Evolutionary conservation across 2,888 invertebrate species (phyloP).

Genomic region (Alviniconcha strummeri): DNA sequence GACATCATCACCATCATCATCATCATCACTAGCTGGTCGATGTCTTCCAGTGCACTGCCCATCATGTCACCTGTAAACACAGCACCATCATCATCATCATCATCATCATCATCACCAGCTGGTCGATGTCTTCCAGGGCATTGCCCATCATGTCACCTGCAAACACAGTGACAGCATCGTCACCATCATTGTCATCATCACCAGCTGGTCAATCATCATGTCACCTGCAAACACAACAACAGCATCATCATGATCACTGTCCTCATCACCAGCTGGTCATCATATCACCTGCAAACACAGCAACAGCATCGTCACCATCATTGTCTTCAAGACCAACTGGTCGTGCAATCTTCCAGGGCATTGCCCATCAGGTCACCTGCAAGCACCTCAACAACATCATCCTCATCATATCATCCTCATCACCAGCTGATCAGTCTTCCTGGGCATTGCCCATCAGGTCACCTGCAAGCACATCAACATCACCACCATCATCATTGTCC

Average conservation of each 20-base stretch:
- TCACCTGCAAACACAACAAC: constrained; percentile 76
- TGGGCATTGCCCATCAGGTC: too few species aligned
- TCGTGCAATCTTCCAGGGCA: constrained; percentile 83
- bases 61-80: constrained; percentile 80
- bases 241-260: not conserved
- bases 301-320: not conserved
- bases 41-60: constrained; percentile 84
- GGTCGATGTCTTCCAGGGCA: constrained; percentile 83
- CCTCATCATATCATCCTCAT: too few species aligned
- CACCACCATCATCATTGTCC: too few species aligned
- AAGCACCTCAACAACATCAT: too few species aligned
- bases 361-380: constrained; percentile 71
- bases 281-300: constrained; percentile 78
- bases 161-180: too few species aligned
- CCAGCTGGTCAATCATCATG: constrained; percentile 83
- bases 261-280: constrained; percentile 76
- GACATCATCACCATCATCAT: not conserved
- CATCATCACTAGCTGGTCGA: constrained; percentile 74
- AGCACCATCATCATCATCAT: not conserved
- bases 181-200: constrained; percentile 75
- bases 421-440: too few species aligned
- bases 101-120: not conserved
- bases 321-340: constrained; percentile 79
- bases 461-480: too few species aligned
- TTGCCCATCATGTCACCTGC: constrained; percentile 86